Base-by-base conservation (phyloP, 2,888 invertebrate species). In the Trichopria drosophilae region DNA sequence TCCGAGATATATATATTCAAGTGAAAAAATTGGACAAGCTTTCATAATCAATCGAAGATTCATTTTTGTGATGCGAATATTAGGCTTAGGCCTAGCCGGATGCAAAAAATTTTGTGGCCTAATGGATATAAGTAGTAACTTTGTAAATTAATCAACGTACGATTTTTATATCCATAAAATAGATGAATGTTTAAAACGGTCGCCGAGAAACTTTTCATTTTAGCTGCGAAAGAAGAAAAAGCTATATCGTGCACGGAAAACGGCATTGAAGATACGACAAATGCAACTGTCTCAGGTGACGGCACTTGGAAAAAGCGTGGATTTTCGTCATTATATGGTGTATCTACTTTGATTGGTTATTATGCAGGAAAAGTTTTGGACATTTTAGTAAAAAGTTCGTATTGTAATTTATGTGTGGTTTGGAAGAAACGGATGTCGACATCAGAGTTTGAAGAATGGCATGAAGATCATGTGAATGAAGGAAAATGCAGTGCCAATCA, bases 261-360 rank as follows among this genome's bases (percentile, higher is more conserved):
- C 46, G 53, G n/a, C n/a, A n/a, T n/a, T n/a, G n/a, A n/a, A n/a
- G n/a, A n/a, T n/a, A n/a, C n/a, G n/a, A n/a, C n/a, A n/a, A n/a
- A n/a, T n/a, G n/a, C n/a, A n/a, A n/a, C n/a, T n/a, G n/a, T n/a
- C n/a, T n/a, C n/a, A n/a, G n/a, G n/a, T n/a, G n/a, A n/a, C n/a
- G n/a, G n/a, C n/a, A n/a, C n/a, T n/a, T n/a, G n/a, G n/a, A n/a
- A n/a, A n/a, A n/a, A n/a, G n/a, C n/a, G n/a, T n/a, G n/a, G n/a
- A n/a, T n/a, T n/a, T n/a, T n/a, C n/a, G 35, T 53, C 57, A 28
- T 51, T 63, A 13, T 63, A 20, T 52, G 60, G 61, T 34, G 63
- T 57, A 9, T 61, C 58, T 29, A 59, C 61, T 37, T 58, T 60
- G 20, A 54, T 13, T 65, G 58, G 52, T 24, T 52, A 49, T 42